Base-by-base conservation (phyloP, 2,797 vertebrate genomes). In the Champsocephalus gunnari region DNA sequence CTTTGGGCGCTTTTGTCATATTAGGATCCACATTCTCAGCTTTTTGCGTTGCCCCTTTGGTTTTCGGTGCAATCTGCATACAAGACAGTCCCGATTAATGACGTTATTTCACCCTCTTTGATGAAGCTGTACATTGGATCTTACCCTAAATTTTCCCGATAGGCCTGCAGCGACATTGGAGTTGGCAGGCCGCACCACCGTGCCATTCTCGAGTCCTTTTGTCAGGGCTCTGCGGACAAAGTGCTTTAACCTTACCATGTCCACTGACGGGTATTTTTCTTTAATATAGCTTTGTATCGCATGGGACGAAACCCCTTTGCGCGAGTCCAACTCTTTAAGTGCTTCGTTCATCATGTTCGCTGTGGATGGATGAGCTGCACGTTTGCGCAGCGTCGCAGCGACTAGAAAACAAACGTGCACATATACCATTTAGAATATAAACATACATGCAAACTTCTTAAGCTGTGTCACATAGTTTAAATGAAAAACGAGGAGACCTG, bases 291-390 rank as follows among this genome's bases (percentile, higher is more conserved):
- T 75, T 19, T 92, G 92, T 4, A 96, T 92, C 0, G 93, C 94
- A 14, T 91, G 86, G 12, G 81, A 88, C 0, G 95, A 94, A 2
- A 92, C 90, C 0, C 95, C 95, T 64, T 94, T 94, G 4, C 67
- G 88, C 0, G 93, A 88, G 1, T 95, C 92, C 0, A 94, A 70
- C 0, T 88, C 95, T 66, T 10, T 88, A 14, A 99, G 84, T 0
- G 94, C 97, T 74, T 98, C 96, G 0, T 92, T 91, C 56, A 99
- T 92, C 97, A 99, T 98, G 3, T 85, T 68, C 9, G 95, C 83
- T 0, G 96, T 94, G 0, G 96, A 12, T 0, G 97, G 98, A 50
- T 95, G 94, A 0, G 84, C 1, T 2, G 88, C 1, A 1, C 45
- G 67, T 79, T 92, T 94, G 0, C 85, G 86, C 45, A 59, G 16